Evolutionary conservation across 1,140 invertebrate genomes (phyloP).

Genomic region (Octopus sinensis): DNA sequence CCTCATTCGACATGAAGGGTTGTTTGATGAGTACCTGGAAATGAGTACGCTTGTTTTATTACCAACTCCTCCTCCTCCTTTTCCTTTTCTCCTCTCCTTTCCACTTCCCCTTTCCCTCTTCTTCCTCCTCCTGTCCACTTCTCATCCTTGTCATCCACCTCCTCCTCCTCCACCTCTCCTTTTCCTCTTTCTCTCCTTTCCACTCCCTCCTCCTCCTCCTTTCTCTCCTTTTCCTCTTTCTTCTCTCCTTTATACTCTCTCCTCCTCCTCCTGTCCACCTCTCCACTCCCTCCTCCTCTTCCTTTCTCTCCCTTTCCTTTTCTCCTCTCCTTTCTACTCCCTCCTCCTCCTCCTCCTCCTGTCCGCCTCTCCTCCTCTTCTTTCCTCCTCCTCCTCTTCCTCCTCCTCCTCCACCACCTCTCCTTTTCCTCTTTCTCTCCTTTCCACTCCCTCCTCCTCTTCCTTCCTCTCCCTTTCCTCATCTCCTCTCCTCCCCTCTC

Average conservation of each 20-base stretch:
- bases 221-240: not conserved
- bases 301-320: not conserved
- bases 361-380: not conserved
- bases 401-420: not conserved
- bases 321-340: not conserved
- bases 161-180: not conserved
- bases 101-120: not conserved
- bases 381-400: not conserved
- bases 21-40: constrained; percentile 96
- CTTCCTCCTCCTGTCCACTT: not conserved
- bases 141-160: not conserved
- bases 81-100: not conserved
- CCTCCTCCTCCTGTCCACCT: not conserved
- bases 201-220: not conserved
- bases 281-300: not conserved
- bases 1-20: constrained; percentile 82
- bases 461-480: not conserved
- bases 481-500: not conserved
- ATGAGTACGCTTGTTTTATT: constrained; percentile 70
- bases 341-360: not conserved
- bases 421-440: not conserved
- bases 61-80: not conserved
- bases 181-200: not conserved
- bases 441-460: not conserved
- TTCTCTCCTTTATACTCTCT: not conserved